Base-by-base conservation (phyloP, 2,797 vertebrate species). In the Catharus ustulatus region DNA sequence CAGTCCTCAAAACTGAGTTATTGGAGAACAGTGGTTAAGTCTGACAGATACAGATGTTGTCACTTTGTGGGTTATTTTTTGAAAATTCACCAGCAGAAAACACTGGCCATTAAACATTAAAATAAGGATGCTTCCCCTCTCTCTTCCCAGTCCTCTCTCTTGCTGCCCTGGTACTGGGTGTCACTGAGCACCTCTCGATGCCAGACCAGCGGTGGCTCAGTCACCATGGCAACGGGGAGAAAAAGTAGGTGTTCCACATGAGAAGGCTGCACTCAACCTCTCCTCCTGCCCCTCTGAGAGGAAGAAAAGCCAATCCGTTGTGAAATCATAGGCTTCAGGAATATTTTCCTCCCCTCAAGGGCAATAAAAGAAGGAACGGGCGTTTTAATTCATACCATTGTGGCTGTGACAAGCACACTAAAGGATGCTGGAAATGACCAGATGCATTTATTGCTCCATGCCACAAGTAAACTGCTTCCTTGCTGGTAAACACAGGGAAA, bases 181-280 rank as follows among this genome's bases (percentile, higher is more conserved):
- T 93, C 86, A 46, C 45, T 5, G 14, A 94, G 78, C 55, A 55
- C 85, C 90, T 85, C 93, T 88, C 3, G 0, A 62, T 93, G 87
- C 40, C 77, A 90, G 91, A 83, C 71, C 51, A 91, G 84, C 55
- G 0, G 80, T 46, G 52, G 79, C 63, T 96, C 84, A 22, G 94
- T 98, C 7, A 0, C 96, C 84, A 89, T 96, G 86, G 94, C 73
- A 96, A 95, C 75, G 0, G 15, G 36, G 62, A 91, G 84, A 55
- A 52, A 80, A 89, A 59, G 79, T 87, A 63, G 63, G 74, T 51
- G 76, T 94, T 96, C 95, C 95, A 93, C 90, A 63, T 76, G 85
- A 90, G 19, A 69, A 86, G 81, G 83, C 77, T 83, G 87, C 68
- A 95, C 73, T 45, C 55, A 87, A 6, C 62, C 90, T 90, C 83